These are phyloP conservation scores for Perodicticus potto DNA, from an alignment of 2,797 vertebrate genomes.

Conservation along the genomic window DNA sequence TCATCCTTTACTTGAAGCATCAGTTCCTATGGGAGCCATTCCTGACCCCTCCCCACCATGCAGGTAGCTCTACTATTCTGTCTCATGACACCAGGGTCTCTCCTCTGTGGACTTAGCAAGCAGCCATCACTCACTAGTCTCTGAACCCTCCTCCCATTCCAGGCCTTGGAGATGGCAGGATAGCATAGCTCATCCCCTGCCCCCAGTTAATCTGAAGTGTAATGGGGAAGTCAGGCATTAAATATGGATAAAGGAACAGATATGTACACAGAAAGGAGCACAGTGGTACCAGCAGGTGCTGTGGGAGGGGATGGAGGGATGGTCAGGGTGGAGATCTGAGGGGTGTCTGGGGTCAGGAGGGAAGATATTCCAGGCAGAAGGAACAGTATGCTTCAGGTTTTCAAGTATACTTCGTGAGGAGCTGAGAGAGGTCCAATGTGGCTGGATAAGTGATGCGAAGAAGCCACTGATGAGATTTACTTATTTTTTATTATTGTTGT, in stretches of 20 bases:
- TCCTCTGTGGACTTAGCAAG: neutral
- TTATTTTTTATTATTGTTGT: neutral
- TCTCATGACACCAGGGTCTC: neutral
- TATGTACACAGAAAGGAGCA: too few species aligned
- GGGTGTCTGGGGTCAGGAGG: neutral
- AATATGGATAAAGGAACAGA: neutral
- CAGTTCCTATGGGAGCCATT: neutral
- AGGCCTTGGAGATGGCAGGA: neutral
- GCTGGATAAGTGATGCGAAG: neutral
- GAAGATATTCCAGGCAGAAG: neutral
- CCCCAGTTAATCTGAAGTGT: neutral
- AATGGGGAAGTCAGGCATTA: too few species aligned
- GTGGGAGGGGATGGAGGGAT: neutral
- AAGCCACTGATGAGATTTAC: neutral
- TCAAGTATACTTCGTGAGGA: neutral
- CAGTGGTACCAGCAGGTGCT: neutral
- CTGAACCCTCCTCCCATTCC: neutral
- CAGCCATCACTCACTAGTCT: neutral
- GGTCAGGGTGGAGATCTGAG: neutral
- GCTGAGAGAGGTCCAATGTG: neutral
- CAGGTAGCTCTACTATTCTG: neutral
- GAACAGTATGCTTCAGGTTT: neutral
- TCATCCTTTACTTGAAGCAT: neutral
- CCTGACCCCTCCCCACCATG: too few species aligned
- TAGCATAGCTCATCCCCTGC: neutral